phyloP scores from a whole-genome alignment of 2,888 invertebrate genomes.

The Odontocolon sp. region DNA sequence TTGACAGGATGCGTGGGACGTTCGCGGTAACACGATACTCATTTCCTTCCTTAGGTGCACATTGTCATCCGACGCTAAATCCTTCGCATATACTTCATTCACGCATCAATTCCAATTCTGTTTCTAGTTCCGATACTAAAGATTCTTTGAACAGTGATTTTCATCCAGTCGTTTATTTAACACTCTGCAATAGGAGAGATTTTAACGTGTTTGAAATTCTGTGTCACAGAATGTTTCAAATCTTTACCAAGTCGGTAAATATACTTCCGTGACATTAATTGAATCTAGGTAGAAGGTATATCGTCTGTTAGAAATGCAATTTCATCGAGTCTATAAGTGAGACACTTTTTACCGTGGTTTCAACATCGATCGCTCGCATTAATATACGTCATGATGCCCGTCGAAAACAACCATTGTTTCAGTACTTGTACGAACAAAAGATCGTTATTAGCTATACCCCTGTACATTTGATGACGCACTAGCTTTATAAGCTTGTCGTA shows the following conservation, averaged over 20 bases:
- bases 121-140: constrained; percentile 20
- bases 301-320: constrained; percentile 28
- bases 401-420: constrained; percentile 27
- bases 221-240: no score
- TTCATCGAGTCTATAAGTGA: constrained; percentile 44
- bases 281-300: constrained; percentile 52
- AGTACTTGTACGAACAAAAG: constrained; percentile 25
- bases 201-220: no score
- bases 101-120: neutral
- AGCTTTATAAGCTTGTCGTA: constrained; percentile 17
- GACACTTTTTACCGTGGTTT: constrained; percentile 25
- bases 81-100: constrained; percentile 28
- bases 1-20: constrained; percentile 80
- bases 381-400: constrained; percentile 44
- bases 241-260: neutral
- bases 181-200: no score
- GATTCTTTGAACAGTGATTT: neutral
- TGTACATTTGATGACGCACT: constrained; percentile 23
- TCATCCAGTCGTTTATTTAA: neutral
- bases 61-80: constrained; percentile 72
- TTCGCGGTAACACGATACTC: constrained; percentile 75
- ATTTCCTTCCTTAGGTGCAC: constrained; percentile 72
- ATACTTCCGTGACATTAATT: constrained; percentile 53
- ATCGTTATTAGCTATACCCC: constrained; percentile 36
- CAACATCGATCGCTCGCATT: constrained; percentile 49